A percentile compares a stretch with the other conserved stretches of the same genome.
phyloP scores from a whole-genome alignment of 64 coral and sea anemone species.

The Pachyseris speciosa region DNA sequence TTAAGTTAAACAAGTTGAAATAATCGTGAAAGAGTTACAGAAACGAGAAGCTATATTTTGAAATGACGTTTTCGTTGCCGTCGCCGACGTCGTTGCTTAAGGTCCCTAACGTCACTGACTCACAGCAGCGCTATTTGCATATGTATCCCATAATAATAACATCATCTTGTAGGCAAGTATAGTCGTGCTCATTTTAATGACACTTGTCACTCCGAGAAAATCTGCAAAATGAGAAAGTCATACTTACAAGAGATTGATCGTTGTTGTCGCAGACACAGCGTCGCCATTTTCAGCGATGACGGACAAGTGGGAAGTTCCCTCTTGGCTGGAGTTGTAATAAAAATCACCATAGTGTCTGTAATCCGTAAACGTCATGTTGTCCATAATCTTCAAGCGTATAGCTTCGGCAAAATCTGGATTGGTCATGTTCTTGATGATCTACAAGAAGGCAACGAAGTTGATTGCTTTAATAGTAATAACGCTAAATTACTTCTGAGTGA shows the following conservation, averaged over 20 bases:
- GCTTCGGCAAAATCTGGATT: conserved; percentile 78
- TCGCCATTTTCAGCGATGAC: conserved; percentile 91
- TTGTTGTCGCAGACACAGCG: conserved; percentile 93
- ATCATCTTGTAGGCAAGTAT: no score
- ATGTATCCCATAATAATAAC: no score
- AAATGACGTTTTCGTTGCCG: no score
- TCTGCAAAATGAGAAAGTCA: background rate
- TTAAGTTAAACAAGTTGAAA: no score
- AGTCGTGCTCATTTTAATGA: no score
- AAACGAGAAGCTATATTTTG: no score
- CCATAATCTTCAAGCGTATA: conserved; percentile 72
- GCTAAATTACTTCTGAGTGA: no score
- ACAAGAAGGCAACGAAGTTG: background rate
- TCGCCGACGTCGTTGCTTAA: no score
- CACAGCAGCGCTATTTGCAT: no score
- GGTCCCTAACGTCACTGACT: no score
- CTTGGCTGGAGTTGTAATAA: conserved; percentile 62
- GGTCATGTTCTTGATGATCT: conserved; percentile 83
- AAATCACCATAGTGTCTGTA: conserved; percentile 83
- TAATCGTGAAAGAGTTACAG: no score
- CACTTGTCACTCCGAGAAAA: no score
- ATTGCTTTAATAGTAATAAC: background rate
- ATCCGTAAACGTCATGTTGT: conserved; percentile 75
- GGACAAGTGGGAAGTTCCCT: conserved; percentile 89
- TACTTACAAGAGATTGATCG: conserved; percentile 93